Conservation (phyloP, 2,797 vertebrate genomes). For the Tadarida brasiliensis region DNA sequence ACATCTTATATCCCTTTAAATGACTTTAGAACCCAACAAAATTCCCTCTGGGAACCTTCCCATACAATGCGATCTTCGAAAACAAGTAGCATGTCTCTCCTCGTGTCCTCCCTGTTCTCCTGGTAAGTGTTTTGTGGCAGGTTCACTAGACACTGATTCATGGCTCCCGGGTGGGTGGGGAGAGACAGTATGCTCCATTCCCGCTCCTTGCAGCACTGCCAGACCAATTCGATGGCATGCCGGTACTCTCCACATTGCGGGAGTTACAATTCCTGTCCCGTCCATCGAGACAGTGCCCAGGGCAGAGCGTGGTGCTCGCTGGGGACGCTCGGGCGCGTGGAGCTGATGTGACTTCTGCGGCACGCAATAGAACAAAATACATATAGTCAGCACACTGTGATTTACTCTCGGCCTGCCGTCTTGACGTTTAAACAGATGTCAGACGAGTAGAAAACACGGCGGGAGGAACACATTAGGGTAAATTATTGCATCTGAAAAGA, state of each 20-base stretch:
- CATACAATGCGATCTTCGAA: neutral
- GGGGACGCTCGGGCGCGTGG: constrained; percentile 43
- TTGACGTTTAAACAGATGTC: constrained; percentile 86
- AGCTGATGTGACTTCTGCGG: constrained; percentile 73
- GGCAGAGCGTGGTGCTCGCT: constrained; percentile 29
- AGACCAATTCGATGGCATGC: neutral
- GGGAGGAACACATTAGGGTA: constrained; percentile 82
- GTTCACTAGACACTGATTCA: constrained; percentile 9
- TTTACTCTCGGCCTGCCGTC: constrained; percentile 81
- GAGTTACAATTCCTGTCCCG: neutral
- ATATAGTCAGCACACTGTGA: constrained; percentile 77
- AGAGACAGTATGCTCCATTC: neutral
- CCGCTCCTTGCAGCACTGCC: neutral
- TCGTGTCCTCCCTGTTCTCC: neutral
- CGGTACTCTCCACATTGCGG: neutral
- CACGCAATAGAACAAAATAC: constrained; percentile 76
- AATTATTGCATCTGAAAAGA: constrained; percentile 83
- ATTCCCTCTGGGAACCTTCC: neutral
- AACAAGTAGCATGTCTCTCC: neutral
- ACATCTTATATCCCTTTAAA: neutral
- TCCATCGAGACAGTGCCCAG: constrained; percentile 66
- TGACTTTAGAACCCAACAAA: neutral
- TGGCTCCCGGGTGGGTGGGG: neutral
- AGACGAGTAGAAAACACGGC: constrained; percentile 65
- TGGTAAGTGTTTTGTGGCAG: neutral